phyloP scores from a whole-genome alignment of 2,888 invertebrate genomes.

The Aleiodes leptofemur region DNA sequence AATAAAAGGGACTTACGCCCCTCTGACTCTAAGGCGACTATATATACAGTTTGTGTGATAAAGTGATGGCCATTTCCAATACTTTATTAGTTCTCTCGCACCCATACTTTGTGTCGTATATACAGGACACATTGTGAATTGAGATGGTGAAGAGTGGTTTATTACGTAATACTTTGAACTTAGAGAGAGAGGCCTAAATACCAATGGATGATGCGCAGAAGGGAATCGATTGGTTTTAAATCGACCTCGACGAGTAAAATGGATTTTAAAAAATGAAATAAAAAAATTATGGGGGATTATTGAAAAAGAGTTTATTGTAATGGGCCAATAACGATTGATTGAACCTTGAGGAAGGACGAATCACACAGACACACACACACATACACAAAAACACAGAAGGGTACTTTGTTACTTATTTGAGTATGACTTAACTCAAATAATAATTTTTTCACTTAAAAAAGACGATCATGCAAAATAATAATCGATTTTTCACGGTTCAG shows the following conservation, averaged over 20 bases:
- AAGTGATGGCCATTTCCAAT: too few species aligned
- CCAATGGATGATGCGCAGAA: constrained; percentile 52
- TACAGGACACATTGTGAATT: too few species aligned
- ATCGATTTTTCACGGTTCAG: constrained; percentile 17
- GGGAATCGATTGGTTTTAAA: constrained; percentile 11
- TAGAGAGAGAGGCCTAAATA: constrained; percentile 59
- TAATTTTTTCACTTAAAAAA: constrained; percentile 33
- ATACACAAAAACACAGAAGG: too few species aligned
- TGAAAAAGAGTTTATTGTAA: too few species aligned
- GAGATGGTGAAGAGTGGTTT: constrained; percentile 16
- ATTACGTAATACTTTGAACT: constrained; percentile 55
- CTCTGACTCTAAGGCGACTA: too few species aligned
- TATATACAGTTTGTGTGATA: too few species aligned
- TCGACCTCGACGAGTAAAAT: constrained; percentile 19
- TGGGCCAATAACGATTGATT: too few species aligned
- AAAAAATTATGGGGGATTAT: constrained; percentile 19
- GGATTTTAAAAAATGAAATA: not conserved
- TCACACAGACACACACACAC: too few species aligned
- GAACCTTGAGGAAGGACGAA: too few species aligned
- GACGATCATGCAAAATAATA: constrained; percentile 7
- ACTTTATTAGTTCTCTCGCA: constrained; percentile 42
- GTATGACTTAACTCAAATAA: not conserved
- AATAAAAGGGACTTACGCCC: too few species aligned
- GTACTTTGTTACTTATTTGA: too few species aligned
- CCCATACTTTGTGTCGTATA: constrained; percentile 1